These are phyloP conservation scores for Damaliscus lunatus DNA, from an alignment of 2,113 vertebrate genomes.

Conservation along the genomic window DNA sequence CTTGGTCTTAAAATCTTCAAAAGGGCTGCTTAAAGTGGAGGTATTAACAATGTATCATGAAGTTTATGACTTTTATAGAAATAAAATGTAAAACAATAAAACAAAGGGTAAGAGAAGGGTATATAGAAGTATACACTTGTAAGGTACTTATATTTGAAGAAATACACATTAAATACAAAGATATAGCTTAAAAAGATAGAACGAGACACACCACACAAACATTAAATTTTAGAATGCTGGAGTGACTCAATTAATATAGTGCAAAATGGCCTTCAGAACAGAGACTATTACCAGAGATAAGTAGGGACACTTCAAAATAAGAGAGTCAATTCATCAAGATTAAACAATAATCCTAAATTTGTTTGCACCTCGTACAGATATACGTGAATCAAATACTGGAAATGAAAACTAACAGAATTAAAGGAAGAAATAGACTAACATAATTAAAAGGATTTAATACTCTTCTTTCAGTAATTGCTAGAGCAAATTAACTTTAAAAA, in stretches of 20 bases:
- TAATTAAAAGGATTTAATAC: not conserved
- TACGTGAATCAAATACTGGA: not conserved
- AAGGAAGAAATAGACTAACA: not conserved
- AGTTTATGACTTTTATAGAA: not conserved
- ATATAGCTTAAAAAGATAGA: not conserved
- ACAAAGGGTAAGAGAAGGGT: not conserved
- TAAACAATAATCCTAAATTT: slow-evolving; percentile 24
- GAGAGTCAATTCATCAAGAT: slow-evolving; percentile 24
- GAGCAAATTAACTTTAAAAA: not conserved
- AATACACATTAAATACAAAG: not conserved
- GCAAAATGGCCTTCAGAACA: not conserved
- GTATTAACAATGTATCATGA: not conserved
- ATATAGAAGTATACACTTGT: not conserved
- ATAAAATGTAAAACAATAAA: not conserved
- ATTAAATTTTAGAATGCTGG: not conserved
- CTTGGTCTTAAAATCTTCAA: not conserved
- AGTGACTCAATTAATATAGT: not conserved
- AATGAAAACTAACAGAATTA: not conserved
- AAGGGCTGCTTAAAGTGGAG: not conserved
- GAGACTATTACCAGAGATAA: not conserved
- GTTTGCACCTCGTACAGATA: not conserved
- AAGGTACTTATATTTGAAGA: not conserved
- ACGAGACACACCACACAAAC: not conserved
- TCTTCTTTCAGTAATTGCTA: not conserved
- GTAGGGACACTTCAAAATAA: slow-evolving; percentile 20